Evolutionary conservation across 2,113 vertebrate species (phyloP), one percentile per base, ranked within the genome.

Genomic region (Ochotona curzoniae): DNA sequence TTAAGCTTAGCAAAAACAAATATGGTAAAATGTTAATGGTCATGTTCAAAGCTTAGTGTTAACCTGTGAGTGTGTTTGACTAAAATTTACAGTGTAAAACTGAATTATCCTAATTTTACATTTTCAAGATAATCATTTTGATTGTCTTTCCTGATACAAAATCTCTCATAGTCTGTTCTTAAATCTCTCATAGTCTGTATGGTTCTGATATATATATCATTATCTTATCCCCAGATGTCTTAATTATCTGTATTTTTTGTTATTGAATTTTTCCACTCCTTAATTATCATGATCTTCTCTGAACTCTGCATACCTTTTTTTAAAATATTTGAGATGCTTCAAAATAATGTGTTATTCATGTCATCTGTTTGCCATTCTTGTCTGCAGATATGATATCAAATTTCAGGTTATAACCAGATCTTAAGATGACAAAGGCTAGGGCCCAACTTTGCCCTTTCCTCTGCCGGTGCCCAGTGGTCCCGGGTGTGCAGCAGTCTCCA

Each of bases 81-180:
- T 91, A 47, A 70, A 89, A 32, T 87, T 88, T 88, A n/a, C 67
- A 79, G n/a, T 94, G 5, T 78, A 63, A 69, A 70, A 83, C 66
- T 66, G 18, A 49, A 51, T 95, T 78, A 66, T 28, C 63, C 44
- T 73, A 28, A 17, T 57, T 57, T 14, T 67, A 35, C 49, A n/a
- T 93, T 93, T 87, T 92, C 44, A 44, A 60, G 28, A 61, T 90
- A 89, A 64, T 93, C 80, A 76, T 89, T 89, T 38, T 89, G 38
- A 91, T 38, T 84, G 4, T 89, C 82, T 93, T 93, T 66, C 30
- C 32, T 87, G 21, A 26, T 38, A 12, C 73, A 81, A 92, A 92
- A 66, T 80, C 76, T 67, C 76, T 87, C 21, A 73, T 35, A 64
- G 67, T 80, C 64, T 70, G 5, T 71, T 76, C 51, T n/a, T 49